Evolutionary conservation across 2,888 invertebrate species (phyloP).

Genomic region (Pseudococcus viburni): DNA sequence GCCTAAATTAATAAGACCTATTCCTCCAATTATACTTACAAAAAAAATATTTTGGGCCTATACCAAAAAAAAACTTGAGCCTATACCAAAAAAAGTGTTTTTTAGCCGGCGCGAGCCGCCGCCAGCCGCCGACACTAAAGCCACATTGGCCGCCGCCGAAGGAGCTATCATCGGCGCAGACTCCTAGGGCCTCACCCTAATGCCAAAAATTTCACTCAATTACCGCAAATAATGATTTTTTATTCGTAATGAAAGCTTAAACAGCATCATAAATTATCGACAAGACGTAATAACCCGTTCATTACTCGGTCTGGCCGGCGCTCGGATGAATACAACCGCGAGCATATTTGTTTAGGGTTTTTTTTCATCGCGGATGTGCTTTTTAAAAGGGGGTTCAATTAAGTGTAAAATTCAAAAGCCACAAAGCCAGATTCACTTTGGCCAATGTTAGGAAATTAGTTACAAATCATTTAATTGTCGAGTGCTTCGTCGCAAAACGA

Average conservation of each 20-base stretch:
- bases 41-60: too few species aligned
- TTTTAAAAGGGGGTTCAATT: constrained; percentile 64
- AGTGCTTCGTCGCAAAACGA: background rate
- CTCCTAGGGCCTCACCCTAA: background rate
- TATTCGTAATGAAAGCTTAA: background rate
- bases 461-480: constrained; percentile 61
- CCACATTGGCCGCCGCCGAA: too few species aligned
- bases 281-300: constrained; percentile 53
- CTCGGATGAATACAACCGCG: background rate
- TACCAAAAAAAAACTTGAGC: too few species aligned
- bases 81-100: too few species aligned
- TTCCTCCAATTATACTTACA: too few species aligned
- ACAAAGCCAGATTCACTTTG: constrained; percentile 56
- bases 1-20: too few species aligned
- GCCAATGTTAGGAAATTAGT: constrained; percentile 49
- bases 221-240: constrained; percentile 39
- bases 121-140: too few species aligned
- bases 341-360: constrained; percentile 37
- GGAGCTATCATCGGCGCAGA: too few species aligned
- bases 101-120: too few species aligned
- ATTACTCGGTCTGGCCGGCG: constrained; percentile 14
- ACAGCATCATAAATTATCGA: constrained; percentile 54
- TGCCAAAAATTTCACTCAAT: constrained; percentile 30
- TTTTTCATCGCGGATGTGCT: constrained; percentile 10
- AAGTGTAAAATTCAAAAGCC: constrained; percentile 64